Evolutionary conservation across 2,797 vertebrate genomes (phyloP), one percentile per base, ranked within the genome.

Genomic region (Parauchenoglanis punctatus): DNA sequence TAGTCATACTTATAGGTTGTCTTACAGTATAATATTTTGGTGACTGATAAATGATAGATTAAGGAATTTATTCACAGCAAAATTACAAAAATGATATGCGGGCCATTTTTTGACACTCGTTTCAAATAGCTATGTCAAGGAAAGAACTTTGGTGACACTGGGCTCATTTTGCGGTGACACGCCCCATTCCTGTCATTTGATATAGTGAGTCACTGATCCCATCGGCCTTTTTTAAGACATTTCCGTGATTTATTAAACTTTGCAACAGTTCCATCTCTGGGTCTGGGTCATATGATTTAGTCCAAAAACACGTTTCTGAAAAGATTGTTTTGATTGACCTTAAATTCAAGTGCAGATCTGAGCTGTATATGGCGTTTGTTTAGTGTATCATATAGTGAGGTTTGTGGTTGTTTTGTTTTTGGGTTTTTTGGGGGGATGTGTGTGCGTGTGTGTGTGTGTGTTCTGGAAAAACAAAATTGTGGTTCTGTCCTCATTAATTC

Each of bases 401-500:
- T 18, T 17, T 72, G 52, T 18, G 25, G 1, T 40, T 59, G 52
- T 25, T 84, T 17, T 40, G 80, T 59, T 56, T 23, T 25, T n/a
- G 7, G 0, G 2, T 28, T 70, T 31, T 40, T 15, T 31, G 31
- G 31, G 31, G 31, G 31, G 31, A 5, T 15, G 5, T n/a, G 44
- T 23, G 72, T 49, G 72, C 15, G 46, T 52, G 73, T 52, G 25
- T 18, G 73, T 56, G 54, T 12, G n/a, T 20, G 17, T 68, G 7
- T 72, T 46, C 46, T 46, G 46, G 46, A 46, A 46, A 7, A 46
- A 46, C 46, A 7, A 7, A 46, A 46, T 46, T 59, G 78, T 31
- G 8, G 35, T 28, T 83, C 46, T 20, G 67, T 68, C n/a, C 18
- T 67, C 28, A 83, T 68, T 83, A 31, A 67, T 67, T 83, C 54